Base-by-base conservation (phyloP, 2,797 vertebrate genomes). In the Yasuhikotakia modesta region DNA sequence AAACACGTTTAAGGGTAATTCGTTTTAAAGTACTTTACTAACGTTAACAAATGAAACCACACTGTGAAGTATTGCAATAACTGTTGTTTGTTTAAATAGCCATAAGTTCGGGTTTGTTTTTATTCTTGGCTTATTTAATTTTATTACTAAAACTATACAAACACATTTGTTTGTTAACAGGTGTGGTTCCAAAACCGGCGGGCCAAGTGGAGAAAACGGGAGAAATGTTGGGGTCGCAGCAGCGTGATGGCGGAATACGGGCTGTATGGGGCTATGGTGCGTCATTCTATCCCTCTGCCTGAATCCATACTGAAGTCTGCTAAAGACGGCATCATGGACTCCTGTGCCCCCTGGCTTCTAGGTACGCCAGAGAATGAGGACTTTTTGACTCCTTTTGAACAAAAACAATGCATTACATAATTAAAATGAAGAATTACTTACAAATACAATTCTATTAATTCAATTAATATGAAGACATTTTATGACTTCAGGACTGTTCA, bases 121-220 rank as follows among this genome's bases (percentile, higher is more conserved):
- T 10, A 21, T 1, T 2, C 48, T 17, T 2, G 48, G 16, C 14
- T 50, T 13, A 48, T 19, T 21, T 21, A 21, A 19, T 19, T 21
- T 21, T 53, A 19, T 19, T 19, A 2, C 7, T 17, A 5, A n/a
- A 45, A 4, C 11, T 30, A 35, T 22, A 3, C 55, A 58, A 30
- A 68, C 17, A 1, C 13, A 22, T 64, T 65, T 55, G 1, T 1
- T 27, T 53, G 6, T 2, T 24, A n/a, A 21, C 89, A 99, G 97
- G 97, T 99, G 22, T 99, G 97, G 97, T 99, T 99, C 91, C 97
- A 99, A 93, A 99, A 99, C 86, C 96, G 97, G 57, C 90, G 97
- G 64, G 97, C 97, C 85, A 99, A 99, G 78, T 99, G 97, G 97
- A 95, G 97, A 89, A 99, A 99, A 90, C 91, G 96, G 30, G 97